Evolutionary conservation across 2,888 invertebrate genomes (phyloP).

Genomic region (Tholera decimalis): DNA sequence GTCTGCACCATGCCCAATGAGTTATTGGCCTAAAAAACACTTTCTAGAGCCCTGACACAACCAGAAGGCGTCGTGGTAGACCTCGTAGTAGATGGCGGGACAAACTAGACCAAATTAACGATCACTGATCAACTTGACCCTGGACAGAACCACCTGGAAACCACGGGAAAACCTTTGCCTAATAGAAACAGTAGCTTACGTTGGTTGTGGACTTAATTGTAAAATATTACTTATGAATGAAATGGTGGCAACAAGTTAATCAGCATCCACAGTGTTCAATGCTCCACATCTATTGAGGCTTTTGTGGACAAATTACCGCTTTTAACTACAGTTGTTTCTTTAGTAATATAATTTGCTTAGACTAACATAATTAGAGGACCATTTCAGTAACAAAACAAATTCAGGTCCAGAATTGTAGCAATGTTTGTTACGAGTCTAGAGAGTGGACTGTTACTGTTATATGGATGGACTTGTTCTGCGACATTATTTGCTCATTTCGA

Average conservation of each 20-base stretch:
- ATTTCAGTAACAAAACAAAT: neutral
- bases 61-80: no score
- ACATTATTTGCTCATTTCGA: neutral
- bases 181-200: no score
- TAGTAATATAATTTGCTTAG: conserved; percentile 17
- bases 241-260: conserved; percentile 4
- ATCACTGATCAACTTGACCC: no score
- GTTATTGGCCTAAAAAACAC: no score
- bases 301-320: conserved; percentile 9
- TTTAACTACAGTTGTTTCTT: conserved; percentile 8
- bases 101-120: no score
- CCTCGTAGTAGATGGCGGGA: no score
- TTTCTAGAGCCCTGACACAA: no score
- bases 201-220: conserved; percentile 40
- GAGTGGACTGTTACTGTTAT: neutral
- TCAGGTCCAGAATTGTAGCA: neutral
- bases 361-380: neutral
- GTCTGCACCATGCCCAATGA: no score
- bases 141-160: no score
- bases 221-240: conserved; percentile 25
- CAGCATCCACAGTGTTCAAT: conserved; percentile 24
- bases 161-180: no score
- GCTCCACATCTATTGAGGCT: conserved; percentile 33
- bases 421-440: neutral
- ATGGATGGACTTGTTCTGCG: no score